phyloP scores from a whole-genome alignment of 1,140 invertebrate species.

The Geopemphigus sp. region DNA sequence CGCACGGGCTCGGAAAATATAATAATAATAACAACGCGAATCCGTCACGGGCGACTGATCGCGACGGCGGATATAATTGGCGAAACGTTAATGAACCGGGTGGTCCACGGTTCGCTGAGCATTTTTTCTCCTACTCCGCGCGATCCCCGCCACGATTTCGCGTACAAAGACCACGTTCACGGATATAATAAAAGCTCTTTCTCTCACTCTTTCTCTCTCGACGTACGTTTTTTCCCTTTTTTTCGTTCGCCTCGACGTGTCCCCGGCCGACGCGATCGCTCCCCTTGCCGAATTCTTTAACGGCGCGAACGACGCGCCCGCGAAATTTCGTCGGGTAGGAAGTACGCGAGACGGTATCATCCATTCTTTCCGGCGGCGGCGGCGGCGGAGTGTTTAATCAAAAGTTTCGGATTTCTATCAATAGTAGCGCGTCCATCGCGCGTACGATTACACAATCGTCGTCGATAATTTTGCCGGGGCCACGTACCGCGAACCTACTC shows the following conservation, averaged over 20 bases:
- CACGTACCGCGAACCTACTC: no score
- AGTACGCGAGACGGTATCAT: constrained; percentile 20
- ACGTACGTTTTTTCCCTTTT: not conserved
- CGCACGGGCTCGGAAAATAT: constrained; percentile 30
- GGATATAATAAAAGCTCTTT: constrained; percentile 39
- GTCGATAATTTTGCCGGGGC: not conserved
- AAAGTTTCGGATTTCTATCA: constrained; percentile 15
- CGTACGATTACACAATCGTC: not conserved
- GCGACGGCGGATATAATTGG: constrained; percentile 48
- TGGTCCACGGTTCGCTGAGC: constrained; percentile 22
- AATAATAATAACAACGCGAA: constrained; percentile 48
- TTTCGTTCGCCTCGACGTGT: not conserved
- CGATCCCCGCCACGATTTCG: not conserved
- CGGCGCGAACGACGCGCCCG: not conserved
- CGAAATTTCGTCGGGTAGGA: constrained; percentile 15
- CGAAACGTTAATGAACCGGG: constrained; percentile 49
- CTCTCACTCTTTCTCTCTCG: not conserved
- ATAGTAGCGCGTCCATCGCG: not conserved
- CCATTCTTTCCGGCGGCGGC: no score
- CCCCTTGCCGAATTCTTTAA: constrained; percentile 31
- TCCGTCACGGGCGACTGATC: constrained; percentile 43
- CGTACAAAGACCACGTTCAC: not conserved
- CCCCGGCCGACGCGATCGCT: not conserved
- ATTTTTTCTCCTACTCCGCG: constrained; percentile 19
- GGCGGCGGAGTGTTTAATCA: constrained; percentile 31